phyloP scores from a whole-genome alignment of 2,888 invertebrate species.

The Cheilosia grossa region DNA sequence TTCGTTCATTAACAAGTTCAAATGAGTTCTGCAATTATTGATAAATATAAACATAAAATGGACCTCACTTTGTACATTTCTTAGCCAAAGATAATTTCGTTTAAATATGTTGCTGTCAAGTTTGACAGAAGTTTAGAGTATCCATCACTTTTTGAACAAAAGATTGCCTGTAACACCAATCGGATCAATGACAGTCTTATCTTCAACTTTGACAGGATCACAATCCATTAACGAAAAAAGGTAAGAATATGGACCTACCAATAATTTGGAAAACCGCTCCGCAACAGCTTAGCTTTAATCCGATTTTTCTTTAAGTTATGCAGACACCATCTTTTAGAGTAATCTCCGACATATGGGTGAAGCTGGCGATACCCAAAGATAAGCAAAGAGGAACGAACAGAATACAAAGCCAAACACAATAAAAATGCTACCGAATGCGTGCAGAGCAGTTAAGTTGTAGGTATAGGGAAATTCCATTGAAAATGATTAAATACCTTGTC shows the following conservation, averaged over 20 bases:
- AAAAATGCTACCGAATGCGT: conserved; percentile 63
- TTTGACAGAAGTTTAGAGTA: no score
- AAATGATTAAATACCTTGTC: conserved; percentile 62
- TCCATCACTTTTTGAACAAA: no score
- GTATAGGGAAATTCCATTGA: conserved; percentile 52
- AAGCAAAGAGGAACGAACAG: conserved; percentile 3
- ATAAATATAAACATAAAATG: no score
- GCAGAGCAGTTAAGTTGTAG: not conserved
- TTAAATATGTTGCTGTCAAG: no score
- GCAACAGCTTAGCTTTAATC: conserved; percentile 37
- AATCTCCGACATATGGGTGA: not conserved
- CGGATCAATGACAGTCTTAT: not conserved
- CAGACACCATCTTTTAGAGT: conserved; percentile 10
- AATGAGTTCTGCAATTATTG: not conserved
- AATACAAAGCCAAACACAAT: conserved; percentile 11
- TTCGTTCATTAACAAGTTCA: not conserved
- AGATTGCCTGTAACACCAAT: not conserved
- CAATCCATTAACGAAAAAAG: not conserved
- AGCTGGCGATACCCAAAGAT: not conserved
- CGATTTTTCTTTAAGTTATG: conserved; percentile 25
- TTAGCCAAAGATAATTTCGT: no score
- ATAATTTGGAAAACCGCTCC: conserved; percentile 13
- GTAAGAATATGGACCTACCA: not conserved
- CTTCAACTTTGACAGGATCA: conserved; percentile 23
- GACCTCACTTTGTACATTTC: no score